Evolutionary conservation across 1,140 invertebrate genomes (phyloP).

Genomic region (Drosophila murphyi): DNA sequence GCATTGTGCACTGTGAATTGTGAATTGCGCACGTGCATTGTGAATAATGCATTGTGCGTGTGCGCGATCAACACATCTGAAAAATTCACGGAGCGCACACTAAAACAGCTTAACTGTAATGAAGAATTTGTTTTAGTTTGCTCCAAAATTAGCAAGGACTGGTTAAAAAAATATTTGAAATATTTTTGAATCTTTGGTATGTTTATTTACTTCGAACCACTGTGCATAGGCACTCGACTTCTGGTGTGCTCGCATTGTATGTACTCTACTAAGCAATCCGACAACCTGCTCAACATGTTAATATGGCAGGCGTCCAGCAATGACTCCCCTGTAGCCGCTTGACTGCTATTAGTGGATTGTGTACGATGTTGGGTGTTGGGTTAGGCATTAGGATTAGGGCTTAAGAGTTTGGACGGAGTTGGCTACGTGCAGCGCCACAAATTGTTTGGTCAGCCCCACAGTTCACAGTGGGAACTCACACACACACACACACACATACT

Average conservation of each 20-base stretch:
- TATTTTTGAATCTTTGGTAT: too few relatives aligned
- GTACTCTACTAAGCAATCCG: slow-evolving; percentile 27
- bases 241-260: slow-evolving; percentile 27
- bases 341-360: slow-evolving; percentile 33
- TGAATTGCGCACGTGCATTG: slow-evolving; percentile 66
- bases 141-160: too few relatives aligned
- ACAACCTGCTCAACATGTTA: slow-evolving; percentile 78
- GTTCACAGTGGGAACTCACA: too few relatives aligned
- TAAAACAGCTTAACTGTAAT: not conserved
- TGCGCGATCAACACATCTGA: slow-evolving; percentile 51
- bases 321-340: slow-evolving; percentile 21
- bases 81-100: slow-evolving; percentile 10
- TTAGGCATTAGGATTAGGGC: not conserved
- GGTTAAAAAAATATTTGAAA: too few relatives aligned
- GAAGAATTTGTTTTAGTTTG: too few relatives aligned
- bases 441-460: slow-evolving; percentile 22
- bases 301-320: slow-evolving; percentile 63
- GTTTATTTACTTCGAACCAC: slow-evolving; percentile 1
- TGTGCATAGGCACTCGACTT: slow-evolving; percentile 38
- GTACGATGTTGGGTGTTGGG: not conserved
- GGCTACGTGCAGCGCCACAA: slow-evolving; percentile 54
- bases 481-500: slow-evolving; percentile 8
- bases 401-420: slow-evolving; percentile 10
- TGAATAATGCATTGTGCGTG: slow-evolving; percentile 67
- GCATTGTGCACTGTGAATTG: slow-evolving; percentile 37